Evolutionary conservation across 2,797 vertebrate genomes (phyloP).

Genomic region (Sciurus vulgaris): DNA sequence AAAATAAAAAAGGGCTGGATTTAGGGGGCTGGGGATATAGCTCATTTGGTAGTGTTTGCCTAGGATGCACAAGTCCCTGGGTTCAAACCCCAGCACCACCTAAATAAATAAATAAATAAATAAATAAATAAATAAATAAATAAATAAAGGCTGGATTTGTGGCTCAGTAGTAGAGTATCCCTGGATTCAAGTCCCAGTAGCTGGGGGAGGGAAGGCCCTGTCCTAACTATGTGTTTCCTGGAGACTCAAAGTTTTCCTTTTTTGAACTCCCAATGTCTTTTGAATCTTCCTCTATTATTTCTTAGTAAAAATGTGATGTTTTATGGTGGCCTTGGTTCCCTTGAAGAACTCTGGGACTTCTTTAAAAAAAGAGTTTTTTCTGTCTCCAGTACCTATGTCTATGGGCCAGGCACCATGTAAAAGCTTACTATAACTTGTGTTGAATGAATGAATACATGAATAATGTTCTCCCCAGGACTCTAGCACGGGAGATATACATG

Average conservation of each 20-base stretch:
- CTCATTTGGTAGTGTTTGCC: too few relatives aligned
- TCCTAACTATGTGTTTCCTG: not conserved
- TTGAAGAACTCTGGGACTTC: not conserved
- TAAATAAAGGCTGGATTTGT: too few relatives aligned
- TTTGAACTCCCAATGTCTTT: not conserved
- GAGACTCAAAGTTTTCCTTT: constrained; percentile 4
- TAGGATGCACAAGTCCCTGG: too few relatives aligned
- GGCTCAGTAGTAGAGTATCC: too few relatives aligned
- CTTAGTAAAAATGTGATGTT: not conserved
- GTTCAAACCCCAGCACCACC: too few relatives aligned
- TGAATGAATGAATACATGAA: not conserved
- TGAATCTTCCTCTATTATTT: not conserved
- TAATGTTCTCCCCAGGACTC: not conserved
- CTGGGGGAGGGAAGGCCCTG: not conserved
- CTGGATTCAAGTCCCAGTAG: too few relatives aligned
- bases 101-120: too few relatives aligned
- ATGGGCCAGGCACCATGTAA: not conserved
- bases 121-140: too few relatives aligned
- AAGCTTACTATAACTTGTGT: not conserved
- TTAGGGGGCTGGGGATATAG: too few relatives aligned
- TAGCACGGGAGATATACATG: not conserved
- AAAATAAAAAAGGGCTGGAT: too few relatives aligned
- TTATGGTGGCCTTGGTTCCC: not conserved
- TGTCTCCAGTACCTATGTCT: not conserved
- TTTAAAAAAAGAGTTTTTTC: not conserved